A percentile compares a stretch with the other conserved stretches of the same genome.
These are phyloP conservation scores for Herpailurus yagouaroundi DNA, from an alignment of 2,113 vertebrate genomes.

Conservation along the genomic window DNA sequence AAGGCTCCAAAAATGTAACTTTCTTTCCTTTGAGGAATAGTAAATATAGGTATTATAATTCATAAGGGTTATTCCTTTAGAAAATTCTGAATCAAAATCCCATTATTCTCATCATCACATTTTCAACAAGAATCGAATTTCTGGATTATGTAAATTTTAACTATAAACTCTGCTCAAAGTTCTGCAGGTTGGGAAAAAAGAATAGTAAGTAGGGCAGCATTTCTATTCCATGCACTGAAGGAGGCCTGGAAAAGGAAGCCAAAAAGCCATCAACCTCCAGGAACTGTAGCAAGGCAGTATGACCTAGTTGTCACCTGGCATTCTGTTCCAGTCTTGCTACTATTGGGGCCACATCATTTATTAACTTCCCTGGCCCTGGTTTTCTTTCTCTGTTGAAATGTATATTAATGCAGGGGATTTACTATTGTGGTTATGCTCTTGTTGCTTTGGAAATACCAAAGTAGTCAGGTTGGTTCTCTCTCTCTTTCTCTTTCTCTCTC, in stretches of 20 bases:
- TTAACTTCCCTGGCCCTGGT: not conserved
- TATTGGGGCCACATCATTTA: not conserved
- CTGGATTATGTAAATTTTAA: not conserved
- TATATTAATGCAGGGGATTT: not conserved
- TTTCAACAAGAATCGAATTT: constrained; percentile 38
- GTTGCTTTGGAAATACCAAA: not conserved
- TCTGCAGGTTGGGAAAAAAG: not conserved
- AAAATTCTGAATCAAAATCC: not conserved
- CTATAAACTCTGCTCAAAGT: not conserved
- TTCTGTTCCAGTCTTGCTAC: not conserved
- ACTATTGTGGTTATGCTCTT: not conserved
- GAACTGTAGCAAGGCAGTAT: not conserved
- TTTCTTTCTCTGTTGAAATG: not conserved
- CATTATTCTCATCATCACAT: not conserved
- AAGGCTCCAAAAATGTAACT: not conserved
- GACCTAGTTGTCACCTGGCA: constrained; percentile 42
- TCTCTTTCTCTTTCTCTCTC: not conserved
- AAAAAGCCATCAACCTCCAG: not conserved
- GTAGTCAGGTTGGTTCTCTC: not conserved
- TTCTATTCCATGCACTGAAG: not conserved
- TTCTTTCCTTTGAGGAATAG: not conserved
- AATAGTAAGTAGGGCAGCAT: constrained; percentile 42
- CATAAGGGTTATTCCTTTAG: not conserved
- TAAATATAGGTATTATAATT: not conserved
- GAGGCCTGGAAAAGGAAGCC: not conserved